Percentiles rank a stretch among this genome's conserved stretches.
These are phyloP conservation scores for Colossoma macropomum DNA, from an alignment of 2,113 vertebrate species.

Conservation along the genomic window DNA sequence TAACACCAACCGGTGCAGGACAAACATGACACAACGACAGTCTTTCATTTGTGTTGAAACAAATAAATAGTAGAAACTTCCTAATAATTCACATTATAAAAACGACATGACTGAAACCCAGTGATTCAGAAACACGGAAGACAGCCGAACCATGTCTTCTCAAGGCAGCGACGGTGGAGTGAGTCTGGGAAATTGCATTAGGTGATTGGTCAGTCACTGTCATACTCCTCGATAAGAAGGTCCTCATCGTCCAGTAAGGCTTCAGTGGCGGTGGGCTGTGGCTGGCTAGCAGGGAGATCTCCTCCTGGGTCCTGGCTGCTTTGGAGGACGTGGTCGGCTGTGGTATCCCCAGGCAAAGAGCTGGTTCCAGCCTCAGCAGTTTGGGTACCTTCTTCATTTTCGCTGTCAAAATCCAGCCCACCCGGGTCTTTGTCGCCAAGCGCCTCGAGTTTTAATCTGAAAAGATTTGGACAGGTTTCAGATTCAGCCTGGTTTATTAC, in stretches of 20 bases:
- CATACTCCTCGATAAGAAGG: slow-evolving; percentile 86
- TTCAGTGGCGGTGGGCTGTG: slow-evolving; percentile 76
- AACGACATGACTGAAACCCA: not conserved
- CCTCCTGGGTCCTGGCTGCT: slow-evolving; percentile 73
- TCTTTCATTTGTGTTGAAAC: slow-evolving; percentile 1
- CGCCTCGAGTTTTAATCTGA: slow-evolving; percentile 86
- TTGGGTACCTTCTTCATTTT: slow-evolving; percentile 61
- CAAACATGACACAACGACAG: not conserved
- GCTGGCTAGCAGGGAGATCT: slow-evolving; percentile 85
- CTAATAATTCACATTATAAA: slow-evolving; percentile 50
- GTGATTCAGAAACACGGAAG: not conserved
- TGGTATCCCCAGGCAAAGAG: slow-evolving; percentile 10
- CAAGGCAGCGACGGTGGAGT: slow-evolving; percentile 11
- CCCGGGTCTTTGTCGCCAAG: slow-evolving; percentile 86
- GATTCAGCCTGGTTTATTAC: too few species aligned
- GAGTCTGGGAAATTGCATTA: not conserved
- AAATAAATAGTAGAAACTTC: slow-evolving; percentile 51
- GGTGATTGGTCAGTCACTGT: slow-evolving; percentile 77
- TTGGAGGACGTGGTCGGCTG: slow-evolving; percentile 35
- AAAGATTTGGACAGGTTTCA: not conserved
- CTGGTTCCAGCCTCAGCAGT: not conserved
- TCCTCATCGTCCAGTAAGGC: slow-evolving; percentile 81
- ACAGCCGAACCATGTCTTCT: not conserved
- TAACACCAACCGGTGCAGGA: not conserved
- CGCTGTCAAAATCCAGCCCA: slow-evolving; percentile 69